phyloP scores from a whole-genome alignment of 2,888 invertebrate genomes.

The Apamea crenata region DNA sequence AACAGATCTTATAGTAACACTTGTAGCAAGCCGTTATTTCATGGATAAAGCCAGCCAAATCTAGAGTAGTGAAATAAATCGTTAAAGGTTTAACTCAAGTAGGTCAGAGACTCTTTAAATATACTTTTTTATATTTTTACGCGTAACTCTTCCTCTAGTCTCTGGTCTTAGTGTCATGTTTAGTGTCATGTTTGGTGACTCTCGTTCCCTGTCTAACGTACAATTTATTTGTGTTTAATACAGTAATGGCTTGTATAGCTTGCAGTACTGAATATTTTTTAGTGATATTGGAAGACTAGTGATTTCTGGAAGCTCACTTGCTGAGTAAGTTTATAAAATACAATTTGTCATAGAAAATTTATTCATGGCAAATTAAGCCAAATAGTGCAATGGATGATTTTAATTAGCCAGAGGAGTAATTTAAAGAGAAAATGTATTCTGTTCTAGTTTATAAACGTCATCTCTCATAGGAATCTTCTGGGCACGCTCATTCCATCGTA shows the following conservation, averaged over 20 bases:
- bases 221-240: slow-evolving; percentile 2
- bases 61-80: slow-evolving; percentile 37
- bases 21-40: slow-evolving; percentile 30
- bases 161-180: slow-evolving; percentile 41
- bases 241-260: slow-evolving; percentile 1
- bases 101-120: slow-evolving; percentile 32
- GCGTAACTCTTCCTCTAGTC: slow-evolving; percentile 3
- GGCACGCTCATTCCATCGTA: not conserved
- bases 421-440: not conserved
- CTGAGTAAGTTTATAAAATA: slow-evolving; percentile 31
- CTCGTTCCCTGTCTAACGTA: too few species aligned
- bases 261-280: not conserved
- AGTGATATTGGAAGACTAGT: not conserved
- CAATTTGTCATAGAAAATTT: not conserved
- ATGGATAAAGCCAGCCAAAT: slow-evolving; percentile 19
- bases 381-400: not conserved
- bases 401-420: not conserved
- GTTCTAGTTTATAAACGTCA: not conserved
- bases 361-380: not conserved
- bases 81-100: slow-evolving; percentile 46
- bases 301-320: not conserved
- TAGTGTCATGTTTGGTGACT: slow-evolving; percentile 13
- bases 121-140: slow-evolving; percentile 41
- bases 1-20: slow-evolving; percentile 22
- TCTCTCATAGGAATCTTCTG: not conserved